Evolutionary conservation across 1,140 invertebrate species (phyloP).

Genomic region (Atta texana): DNA sequence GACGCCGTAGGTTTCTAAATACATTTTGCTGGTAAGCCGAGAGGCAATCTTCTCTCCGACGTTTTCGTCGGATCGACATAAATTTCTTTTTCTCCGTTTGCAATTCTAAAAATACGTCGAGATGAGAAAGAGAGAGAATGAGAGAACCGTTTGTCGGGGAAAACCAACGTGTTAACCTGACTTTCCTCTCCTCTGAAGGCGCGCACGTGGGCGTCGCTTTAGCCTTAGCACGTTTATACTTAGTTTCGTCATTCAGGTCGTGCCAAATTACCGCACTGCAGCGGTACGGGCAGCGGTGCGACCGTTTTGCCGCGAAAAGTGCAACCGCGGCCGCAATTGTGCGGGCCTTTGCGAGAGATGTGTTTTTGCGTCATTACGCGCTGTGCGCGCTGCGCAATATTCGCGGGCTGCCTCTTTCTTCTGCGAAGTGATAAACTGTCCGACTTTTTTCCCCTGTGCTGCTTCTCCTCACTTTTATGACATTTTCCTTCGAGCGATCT

Average conservation of each 20-base stretch:
- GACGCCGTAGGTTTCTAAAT: conserved; percentile 42
- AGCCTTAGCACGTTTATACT: conserved; percentile 73
- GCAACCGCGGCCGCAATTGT: conserved; percentile 63
- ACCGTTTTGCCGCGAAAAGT: conserved; percentile 53
- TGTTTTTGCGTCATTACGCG: conserved; percentile 68
- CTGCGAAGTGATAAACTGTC: conserved; percentile 15
- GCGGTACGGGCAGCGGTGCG: conserved; percentile 13
- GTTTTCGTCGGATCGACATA: conserved; percentile 50
- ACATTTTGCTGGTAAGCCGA: conserved; percentile 25
- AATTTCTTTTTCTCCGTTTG: conserved; percentile 52
- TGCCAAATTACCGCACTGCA: conserved; percentile 64
- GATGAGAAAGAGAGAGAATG: background rate
- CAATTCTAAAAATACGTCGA: conserved; percentile 65
- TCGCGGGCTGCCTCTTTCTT: conserved; percentile 18
- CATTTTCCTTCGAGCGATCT: conserved; percentile 19
- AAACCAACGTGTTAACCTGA: conserved; percentile 72
- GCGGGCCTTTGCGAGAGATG: conserved; percentile 31
- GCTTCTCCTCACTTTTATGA: conserved; percentile 18
- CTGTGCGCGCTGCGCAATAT: conserved; percentile 42
- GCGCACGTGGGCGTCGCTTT: conserved; percentile 72
- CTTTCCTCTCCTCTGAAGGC: conserved; percentile 31
- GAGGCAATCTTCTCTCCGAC: conserved; percentile 17
- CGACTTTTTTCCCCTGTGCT: background rate
- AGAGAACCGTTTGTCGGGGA: conserved; percentile 60
- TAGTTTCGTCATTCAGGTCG: conserved; percentile 77